Evolutionary conservation across 2,888 invertebrate genomes (phyloP).

Genomic region (Hemicrepidius hirtus): DNA sequence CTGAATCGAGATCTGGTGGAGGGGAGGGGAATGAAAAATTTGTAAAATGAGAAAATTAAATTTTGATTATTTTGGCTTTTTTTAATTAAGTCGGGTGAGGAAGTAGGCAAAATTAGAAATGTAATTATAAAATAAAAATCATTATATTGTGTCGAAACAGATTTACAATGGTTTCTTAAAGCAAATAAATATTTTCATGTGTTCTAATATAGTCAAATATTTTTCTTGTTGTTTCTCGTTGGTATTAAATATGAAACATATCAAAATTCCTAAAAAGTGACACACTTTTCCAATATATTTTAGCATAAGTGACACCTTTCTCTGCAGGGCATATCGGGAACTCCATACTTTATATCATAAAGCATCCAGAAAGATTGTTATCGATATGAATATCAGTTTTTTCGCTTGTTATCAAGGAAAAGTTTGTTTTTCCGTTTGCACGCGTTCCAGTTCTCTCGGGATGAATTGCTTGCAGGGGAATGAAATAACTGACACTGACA

Average conservation of each 20-base stretch:
- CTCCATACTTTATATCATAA: slow-evolving; percentile 17
- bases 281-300: slow-evolving; percentile 39
- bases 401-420: slow-evolving; percentile 7
- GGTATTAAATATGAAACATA: slow-evolving; percentile 30
- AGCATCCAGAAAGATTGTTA: slow-evolving; percentile 11
- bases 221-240: not conserved
- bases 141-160: too few relatives aligned
- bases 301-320: slow-evolving; percentile 37
- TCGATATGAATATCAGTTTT: slow-evolving; percentile 20
- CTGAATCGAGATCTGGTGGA: too few relatives aligned
- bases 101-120: too few relatives aligned
- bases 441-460: slow-evolving; percentile 34
- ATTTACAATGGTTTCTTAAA: too few relatives aligned
- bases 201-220: not conserved
- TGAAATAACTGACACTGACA: slow-evolving; percentile 67
- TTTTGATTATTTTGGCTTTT: too few relatives aligned
- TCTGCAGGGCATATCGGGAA: slow-evolving; percentile 23
- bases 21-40: too few relatives aligned
- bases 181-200: too few relatives aligned
- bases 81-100: too few relatives aligned
- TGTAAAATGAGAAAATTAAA: too few relatives aligned
- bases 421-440: slow-evolving; percentile 32
- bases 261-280: slow-evolving; percentile 25
- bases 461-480: slow-evolving; percentile 48
- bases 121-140: too few relatives aligned